phyloP scores from a whole-genome alignment of 35 echinoderm and acorn worm species.

The Holothuria glaberrima region DNA sequence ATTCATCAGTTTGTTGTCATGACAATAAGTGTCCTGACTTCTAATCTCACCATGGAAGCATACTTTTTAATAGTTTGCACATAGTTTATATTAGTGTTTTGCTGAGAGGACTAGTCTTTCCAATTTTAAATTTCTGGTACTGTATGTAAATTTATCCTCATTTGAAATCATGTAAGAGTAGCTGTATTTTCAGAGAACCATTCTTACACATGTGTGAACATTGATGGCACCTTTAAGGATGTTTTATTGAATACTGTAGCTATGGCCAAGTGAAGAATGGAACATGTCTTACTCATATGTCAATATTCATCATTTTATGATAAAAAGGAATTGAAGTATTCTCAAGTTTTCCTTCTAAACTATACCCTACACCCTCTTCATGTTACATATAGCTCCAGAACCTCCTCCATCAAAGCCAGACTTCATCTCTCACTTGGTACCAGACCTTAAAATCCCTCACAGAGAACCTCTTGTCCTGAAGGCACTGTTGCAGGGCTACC shows the following conservation, averaged over 20 bases:
- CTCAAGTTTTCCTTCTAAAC: background rate
- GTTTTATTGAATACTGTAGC: background rate
- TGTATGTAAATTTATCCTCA: too few species aligned
- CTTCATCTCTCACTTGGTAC: constrained; percentile 33
- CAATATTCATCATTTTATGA: background rate
- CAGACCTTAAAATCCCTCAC: constrained; percentile 43
- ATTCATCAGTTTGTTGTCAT: too few species aligned
- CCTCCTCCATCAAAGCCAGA: constrained; percentile 44
- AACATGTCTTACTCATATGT: background rate
- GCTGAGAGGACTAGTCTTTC: too few species aligned
- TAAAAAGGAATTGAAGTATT: background rate
- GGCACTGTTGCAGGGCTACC: constrained; percentile 43
- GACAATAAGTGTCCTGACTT: too few species aligned
- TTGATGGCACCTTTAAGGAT: too few species aligned
- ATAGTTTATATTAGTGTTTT: too few species aligned
- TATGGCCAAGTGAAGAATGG: background rate
- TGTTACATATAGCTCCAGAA: constrained; percentile 37
- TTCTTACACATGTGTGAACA: too few species aligned
- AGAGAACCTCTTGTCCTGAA: constrained; percentile 16
- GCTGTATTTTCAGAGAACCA: too few species aligned
- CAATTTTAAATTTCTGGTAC: too few species aligned
- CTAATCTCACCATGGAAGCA: too few species aligned
- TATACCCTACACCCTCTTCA: background rate
- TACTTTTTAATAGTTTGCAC: too few species aligned
- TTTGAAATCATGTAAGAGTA: too few species aligned